phyloP scores from a whole-genome alignment of 2,888 invertebrate species.

The Nasonovia ribisnigri region DNA sequence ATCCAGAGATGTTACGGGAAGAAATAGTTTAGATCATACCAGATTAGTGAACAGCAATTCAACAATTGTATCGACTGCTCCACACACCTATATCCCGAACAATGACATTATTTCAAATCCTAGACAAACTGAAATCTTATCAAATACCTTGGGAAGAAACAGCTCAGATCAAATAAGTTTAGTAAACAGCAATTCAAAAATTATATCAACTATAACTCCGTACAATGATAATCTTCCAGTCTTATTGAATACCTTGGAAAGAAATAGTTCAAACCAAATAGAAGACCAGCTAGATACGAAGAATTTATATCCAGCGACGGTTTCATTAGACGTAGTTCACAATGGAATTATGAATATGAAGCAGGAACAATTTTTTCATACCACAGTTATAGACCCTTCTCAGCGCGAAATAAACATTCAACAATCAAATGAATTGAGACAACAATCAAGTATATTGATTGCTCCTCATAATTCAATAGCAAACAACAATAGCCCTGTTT shows the following conservation, averaged over 20 bases:
- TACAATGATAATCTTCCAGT: too few relatives aligned
- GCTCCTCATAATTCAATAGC: not conserved
- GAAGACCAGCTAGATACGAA: not conserved
- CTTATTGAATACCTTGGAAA: too few relatives aligned
- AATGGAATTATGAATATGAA: not conserved
- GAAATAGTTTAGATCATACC: not conserved
- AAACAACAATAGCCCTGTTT: not conserved
- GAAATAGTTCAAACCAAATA: too few relatives aligned
- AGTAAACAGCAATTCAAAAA: not conserved
- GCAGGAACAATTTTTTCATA: not conserved
- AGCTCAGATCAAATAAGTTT: not conserved
- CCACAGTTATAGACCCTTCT: too few relatives aligned
- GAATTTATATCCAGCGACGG: too few relatives aligned
- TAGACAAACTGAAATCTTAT: not conserved
- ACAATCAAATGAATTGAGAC: too few relatives aligned
- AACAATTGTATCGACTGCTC: not conserved
- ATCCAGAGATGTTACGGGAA: not conserved
- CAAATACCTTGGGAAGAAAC: not conserved
- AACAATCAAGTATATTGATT: too few relatives aligned
- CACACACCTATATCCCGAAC: not conserved
- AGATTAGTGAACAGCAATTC: not conserved
- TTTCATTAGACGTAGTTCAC: rapidly evolving
- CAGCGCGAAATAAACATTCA: too few relatives aligned
- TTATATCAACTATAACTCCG: not conserved
- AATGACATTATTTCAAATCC: not conserved